These are phyloP conservation scores for Nyctalus aviator DNA, from an alignment of 2,797 vertebrate genomes.

Conservation along the genomic window DNA sequence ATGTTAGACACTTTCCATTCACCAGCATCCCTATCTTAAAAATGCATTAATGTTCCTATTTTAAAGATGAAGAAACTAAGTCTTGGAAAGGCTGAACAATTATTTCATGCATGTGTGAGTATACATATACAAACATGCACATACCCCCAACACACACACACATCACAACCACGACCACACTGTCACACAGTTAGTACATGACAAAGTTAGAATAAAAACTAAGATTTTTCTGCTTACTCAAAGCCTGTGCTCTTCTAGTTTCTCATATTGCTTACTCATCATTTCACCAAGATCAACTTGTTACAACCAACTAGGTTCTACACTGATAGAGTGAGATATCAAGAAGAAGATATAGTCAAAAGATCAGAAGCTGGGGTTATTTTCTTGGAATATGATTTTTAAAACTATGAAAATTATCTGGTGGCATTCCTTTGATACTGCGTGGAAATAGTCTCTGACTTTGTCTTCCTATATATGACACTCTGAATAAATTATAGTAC, in stretches of 20 bases:
- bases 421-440: neutral
- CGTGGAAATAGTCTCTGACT: neutral
- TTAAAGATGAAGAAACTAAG: slow-evolving; percentile 31
- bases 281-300: slow-evolving; percentile 1
- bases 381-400: neutral
- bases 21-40: neutral
- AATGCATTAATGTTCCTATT: neutral
- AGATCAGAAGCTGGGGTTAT: neutral
- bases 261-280: neutral
- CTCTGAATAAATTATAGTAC: slow-evolving; percentile 8
- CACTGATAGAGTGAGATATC: neutral
- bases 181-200: neutral
- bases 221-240: neutral
- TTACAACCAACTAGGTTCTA: neutral
- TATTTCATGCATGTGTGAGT: neutral
- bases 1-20: neutral
- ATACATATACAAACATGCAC: neutral
- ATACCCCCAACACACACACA: neutral
- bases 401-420: slow-evolving; percentile 12
- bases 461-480: neutral
- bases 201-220: slow-evolving; percentile 34
- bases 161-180: neutral
- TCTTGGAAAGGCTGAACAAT: neutral
- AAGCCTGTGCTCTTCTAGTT: neutral
- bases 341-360: neutral